Evolutionary conservation across 2,888 invertebrate genomes (phyloP).

Genomic region (Drosophila anomelani): DNA sequence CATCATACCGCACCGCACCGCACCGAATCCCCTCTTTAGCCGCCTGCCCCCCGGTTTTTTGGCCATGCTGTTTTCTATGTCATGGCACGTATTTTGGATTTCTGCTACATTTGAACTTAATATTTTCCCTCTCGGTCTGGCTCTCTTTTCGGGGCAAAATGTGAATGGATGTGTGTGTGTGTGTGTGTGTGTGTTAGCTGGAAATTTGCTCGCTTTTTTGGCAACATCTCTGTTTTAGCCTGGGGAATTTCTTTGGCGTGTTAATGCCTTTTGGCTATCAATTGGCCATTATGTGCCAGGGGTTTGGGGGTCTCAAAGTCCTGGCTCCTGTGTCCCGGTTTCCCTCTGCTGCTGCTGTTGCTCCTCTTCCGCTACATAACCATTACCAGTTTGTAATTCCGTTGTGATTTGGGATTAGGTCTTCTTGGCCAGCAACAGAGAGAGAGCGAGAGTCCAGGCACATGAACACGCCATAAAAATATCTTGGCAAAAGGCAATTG

Average conservation of each 20-base stretch:
- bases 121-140: slow-evolving; percentile 55
- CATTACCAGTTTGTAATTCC: slow-evolving; percentile 77
- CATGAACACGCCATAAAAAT: slow-evolving; percentile 78
- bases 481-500: slow-evolving; percentile 75
- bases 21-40: not conserved
- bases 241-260: slow-evolving; percentile 75
- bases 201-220: slow-evolving; percentile 62
- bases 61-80: slow-evolving; percentile 69
- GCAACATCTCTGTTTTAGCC: slow-evolving; percentile 59
- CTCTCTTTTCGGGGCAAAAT: slow-evolving; percentile 5
- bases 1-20: not conserved
- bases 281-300: slow-evolving; percentile 76
- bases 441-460: slow-evolving; percentile 30
- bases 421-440: slow-evolving; percentile 15
- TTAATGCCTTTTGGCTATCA: slow-evolving; percentile 80
- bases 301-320: slow-evolving; percentile 27
- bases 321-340: not conserved
- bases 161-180: not conserved
- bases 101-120: slow-evolving; percentile 80
- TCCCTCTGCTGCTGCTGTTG: slow-evolving; percentile 13
- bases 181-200: slow-evolving; percentile 29
- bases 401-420: slow-evolving; percentile 80
- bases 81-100: slow-evolving; percentile 78
- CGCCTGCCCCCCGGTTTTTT: slow-evolving; percentile 2
- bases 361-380: slow-evolving; percentile 66